phyloP scores from a whole-genome alignment of 2,888 invertebrate species.

The Melanotus villosus region DNA sequence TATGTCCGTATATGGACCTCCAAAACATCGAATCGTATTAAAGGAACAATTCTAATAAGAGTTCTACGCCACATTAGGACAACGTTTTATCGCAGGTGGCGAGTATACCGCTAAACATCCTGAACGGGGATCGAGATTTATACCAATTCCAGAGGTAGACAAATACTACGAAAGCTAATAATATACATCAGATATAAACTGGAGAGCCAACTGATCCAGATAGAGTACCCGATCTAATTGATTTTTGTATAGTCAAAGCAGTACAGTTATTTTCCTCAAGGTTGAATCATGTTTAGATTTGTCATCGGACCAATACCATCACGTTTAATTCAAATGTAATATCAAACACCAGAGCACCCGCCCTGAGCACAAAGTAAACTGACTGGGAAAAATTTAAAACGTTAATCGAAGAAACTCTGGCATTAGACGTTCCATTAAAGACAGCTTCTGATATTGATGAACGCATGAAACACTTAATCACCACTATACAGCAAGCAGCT shows the following conservation, averaged over 20 bases:
- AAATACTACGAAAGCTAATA: not conserved
- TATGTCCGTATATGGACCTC: no score
- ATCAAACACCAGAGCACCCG: not conserved
- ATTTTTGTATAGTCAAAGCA: not conserved
- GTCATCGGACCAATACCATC: not conserved
- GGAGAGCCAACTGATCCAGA: not conserved
- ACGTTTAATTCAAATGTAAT: not conserved
- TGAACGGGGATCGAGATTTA: not conserved
- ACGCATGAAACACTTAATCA: not conserved
- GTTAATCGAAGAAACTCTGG: not conserved
- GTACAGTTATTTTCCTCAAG: not conserved
- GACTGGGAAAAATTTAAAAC: not conserved
- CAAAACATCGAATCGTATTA: not conserved
- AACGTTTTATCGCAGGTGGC: not conserved
- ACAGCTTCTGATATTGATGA: not conserved
- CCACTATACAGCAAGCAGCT: not conserved
- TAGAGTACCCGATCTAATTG: not conserved
- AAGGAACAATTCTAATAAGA: not conserved
- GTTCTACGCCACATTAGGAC: not conserved
- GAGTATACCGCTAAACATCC: not conserved
- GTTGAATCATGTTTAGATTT: not conserved
- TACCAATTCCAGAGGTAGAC: not conserved
- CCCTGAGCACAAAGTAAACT: not conserved
- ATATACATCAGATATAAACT: not conserved
- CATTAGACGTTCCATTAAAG: not conserved